Conservation (phyloP, 2,797 vertebrate genomes). For the Onychomys torridus region DNA sequence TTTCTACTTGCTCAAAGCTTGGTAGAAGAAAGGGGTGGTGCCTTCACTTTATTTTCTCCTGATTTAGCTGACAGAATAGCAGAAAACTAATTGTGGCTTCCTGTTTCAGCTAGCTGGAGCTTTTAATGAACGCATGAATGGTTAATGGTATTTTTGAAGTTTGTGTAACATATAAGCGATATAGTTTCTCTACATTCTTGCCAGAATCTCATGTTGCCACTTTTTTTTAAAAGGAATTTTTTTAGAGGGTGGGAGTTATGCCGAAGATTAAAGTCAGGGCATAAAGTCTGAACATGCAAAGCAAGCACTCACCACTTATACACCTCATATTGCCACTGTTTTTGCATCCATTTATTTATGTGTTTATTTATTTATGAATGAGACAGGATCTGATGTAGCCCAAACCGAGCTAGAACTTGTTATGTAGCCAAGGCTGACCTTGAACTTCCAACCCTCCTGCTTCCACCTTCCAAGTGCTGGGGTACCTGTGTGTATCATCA, state of each 20-base stretch:
- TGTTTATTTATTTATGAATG: background rate
- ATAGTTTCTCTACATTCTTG: background rate
- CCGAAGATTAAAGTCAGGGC: background rate
- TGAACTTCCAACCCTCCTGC: background rate
- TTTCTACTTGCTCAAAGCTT: background rate
- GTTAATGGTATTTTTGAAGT: background rate
- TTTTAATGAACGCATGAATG: background rate
- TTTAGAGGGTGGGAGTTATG: background rate
- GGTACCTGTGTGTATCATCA: background rate
- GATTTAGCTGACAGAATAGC: background rate
- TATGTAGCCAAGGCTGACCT: background rate
- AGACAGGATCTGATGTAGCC: background rate
- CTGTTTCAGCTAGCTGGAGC: background rate
- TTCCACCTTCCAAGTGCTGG: background rate
- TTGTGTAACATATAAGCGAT: background rate
- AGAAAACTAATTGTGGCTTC: slow-evolving; percentile 23
- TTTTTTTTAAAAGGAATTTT: background rate
- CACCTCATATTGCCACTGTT: background rate
- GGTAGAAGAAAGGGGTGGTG: slow-evolving; percentile 7
- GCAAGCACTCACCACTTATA: background rate
- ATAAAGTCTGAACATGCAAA: background rate
- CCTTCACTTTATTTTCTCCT: slow-evolving; percentile 28
- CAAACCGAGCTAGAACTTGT: background rate
- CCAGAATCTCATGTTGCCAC: background rate
- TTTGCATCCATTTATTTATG: background rate